Evolutionary conservation across 2,888 invertebrate species (phyloP).

Genomic region (Kryphioiulus occultus): DNA sequence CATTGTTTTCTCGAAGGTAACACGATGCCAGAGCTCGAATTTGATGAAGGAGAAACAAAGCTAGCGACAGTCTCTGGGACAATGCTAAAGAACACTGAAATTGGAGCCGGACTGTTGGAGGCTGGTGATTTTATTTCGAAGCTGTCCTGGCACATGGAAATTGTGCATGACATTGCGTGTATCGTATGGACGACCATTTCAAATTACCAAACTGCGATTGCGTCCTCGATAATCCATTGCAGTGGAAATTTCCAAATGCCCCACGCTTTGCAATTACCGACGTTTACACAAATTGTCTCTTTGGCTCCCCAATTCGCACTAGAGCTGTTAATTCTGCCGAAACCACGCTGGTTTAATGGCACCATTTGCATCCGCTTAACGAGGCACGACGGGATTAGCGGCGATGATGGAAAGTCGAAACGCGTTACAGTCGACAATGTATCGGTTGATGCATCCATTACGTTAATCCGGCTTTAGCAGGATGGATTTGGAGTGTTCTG

Average conservation of each 20-base stretch:
- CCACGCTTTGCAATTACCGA: background rate
- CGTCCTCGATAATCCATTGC: background rate
- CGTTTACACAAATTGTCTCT: background rate
- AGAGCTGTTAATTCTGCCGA: background rate
- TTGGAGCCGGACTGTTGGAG: background rate
- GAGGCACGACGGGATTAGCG: background rate
- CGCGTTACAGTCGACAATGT: background rate
- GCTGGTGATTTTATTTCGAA: background rate
- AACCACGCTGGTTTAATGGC: background rate
- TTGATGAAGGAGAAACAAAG: background rate
- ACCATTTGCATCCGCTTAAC: slow-evolving; percentile 11
- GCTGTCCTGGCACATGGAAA: background rate
- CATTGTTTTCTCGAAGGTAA: background rate
- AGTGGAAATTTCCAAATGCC: no score
- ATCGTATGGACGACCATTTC: background rate
- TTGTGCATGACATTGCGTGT: background rate
- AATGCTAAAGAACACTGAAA: background rate
- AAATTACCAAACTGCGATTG: background rate
- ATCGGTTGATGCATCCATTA: background rate
- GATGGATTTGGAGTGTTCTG: background rate
- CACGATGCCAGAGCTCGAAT: background rate
- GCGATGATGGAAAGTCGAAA: background rate
- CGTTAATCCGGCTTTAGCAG: background rate
- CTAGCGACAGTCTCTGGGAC: background rate
- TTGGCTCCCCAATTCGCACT: background rate